Base-by-base conservation (phyloP, 2,113 vertebrate genomes). In the Tonatia bakeri region DNA sequence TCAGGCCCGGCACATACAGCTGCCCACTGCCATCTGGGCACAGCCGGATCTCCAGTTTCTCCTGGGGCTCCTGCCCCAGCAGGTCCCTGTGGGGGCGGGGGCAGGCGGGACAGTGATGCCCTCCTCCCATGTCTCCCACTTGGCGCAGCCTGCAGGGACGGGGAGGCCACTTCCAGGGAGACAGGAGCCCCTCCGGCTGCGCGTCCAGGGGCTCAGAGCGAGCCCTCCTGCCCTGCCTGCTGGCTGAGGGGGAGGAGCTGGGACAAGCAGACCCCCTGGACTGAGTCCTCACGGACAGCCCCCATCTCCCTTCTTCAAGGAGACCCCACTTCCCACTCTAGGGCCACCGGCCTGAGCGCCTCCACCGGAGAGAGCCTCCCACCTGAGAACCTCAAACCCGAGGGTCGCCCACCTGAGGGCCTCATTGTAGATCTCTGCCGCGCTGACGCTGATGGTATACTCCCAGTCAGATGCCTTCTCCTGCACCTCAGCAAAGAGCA, bases 371-470 rank as follows among this genome's bases (percentile, higher is more conserved):
- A 12, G 19, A 9, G 54, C 19, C n/a, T 36, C 8, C 8, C 45
- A 3, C 40, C 83, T 13, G n/a, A 17, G 1, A 22, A 56, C 54
- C 54, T 22, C 20, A 22, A 20, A 20, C 54, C 19, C 12, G 19
- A n/a, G 47, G 17, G n/a, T 24, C 47, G 3, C 8, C 45, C 47
- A 6, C 43, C 84, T 14, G 36, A 20, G 1, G 0, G 98, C 98
- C 97, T 99, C 99, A 0, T 99, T 99, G 99, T 99, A 99, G 96
- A 99, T 99, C 98, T 99, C 99, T 0, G 99, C 99, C 0, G 99
- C 99, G 8, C 99, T 99, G 97, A 99, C 99, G 0, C 98, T 99
- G 98, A 99, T 99, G 92, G 98, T 84, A 4, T 99, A 99, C 67
- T 99, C 98, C 99, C 99, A 99, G 98, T 99, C 99, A 0, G 99